These are phyloP conservation scores for Masnerella sp. DNA, from an alignment of 2,888 invertebrate genomes.

Conservation along the genomic window DNA sequence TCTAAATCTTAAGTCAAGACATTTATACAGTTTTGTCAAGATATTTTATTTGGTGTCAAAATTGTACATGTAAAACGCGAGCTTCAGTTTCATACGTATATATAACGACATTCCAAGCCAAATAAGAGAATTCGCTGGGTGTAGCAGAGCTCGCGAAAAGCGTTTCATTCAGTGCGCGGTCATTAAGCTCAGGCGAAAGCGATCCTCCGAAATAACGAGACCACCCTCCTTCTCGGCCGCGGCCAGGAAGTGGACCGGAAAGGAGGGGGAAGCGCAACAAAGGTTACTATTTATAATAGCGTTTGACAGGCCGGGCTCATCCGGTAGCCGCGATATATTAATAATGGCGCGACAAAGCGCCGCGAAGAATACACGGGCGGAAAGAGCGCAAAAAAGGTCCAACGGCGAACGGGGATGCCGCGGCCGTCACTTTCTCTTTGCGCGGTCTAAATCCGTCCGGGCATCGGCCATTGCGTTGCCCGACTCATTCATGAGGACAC, in stretches of 20 bases:
- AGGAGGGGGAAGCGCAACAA: constrained; percentile 69
- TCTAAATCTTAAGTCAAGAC: no score
- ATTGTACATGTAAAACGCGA: no score
- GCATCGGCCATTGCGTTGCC: constrained; percentile 65
- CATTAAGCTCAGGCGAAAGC: constrained; percentile 27
- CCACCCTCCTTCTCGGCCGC: constrained; percentile 37
- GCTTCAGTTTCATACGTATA: no score
- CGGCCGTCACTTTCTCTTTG: constrained; percentile 51
- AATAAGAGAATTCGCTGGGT: no score
- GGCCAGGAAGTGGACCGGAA: constrained; percentile 49
- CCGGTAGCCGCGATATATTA: constrained; percentile 69
- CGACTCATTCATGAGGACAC: constrained; percentile 74
- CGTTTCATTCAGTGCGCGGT: constrained; percentile 19
- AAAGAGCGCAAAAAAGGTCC: constrained; percentile 51
- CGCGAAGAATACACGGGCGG: constrained; percentile 67
- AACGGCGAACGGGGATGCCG: constrained; percentile 37
- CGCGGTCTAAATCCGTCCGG: constrained; percentile 73
- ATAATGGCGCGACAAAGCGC: constrained; percentile 72
- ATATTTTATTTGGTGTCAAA: no score
- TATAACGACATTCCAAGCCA: no score
- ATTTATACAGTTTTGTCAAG: no score
- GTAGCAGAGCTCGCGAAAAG: no score
- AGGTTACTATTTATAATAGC: constrained; percentile 76
- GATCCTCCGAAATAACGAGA: constrained; percentile 38
- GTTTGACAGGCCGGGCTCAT: constrained; percentile 53